Evolutionary conservation across 2,888 invertebrate species (phyloP).

Genomic region (Hoplodrina blanda): DNA sequence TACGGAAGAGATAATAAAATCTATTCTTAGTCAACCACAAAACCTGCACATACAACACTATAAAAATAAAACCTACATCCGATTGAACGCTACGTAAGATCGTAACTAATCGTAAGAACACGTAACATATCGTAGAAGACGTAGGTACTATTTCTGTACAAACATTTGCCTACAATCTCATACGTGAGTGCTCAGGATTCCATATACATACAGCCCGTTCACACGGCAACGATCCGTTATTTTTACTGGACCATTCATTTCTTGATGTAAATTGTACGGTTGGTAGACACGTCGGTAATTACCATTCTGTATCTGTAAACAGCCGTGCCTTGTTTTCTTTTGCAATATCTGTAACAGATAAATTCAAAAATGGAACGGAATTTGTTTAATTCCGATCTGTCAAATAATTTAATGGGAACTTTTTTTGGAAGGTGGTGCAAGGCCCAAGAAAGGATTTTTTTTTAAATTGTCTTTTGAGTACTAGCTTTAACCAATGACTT

Average conservation of each 20-base stretch:
- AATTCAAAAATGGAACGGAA: no score
- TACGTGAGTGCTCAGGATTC: conserved; percentile 15
- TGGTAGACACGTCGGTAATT: conserved; percentile 13
- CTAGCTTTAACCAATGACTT: no score
- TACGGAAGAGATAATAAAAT: conserved; percentile 29
- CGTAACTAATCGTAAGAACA: conserved; percentile 45
- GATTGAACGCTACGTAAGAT: conserved; percentile 32
- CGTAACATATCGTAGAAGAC: conserved; percentile 46
- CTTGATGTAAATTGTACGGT: conserved; percentile 30
- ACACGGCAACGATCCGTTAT: conserved; percentile 19
- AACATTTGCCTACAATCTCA: conserved; percentile 41
- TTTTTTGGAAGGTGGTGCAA: no score
- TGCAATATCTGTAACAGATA: background rate
- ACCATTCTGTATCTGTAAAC: conserved; percentile 16
- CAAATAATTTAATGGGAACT: no score
- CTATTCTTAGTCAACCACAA: conserved; percentile 26
- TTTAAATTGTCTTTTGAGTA: no score
- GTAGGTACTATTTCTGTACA: conserved; percentile 47
- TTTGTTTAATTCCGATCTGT: no score
- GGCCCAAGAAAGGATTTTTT: no score
- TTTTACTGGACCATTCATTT: conserved; percentile 38
- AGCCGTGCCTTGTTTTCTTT: background rate
- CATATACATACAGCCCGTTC: conserved; percentile 26
- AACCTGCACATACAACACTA: conserved; percentile 14
- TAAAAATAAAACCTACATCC: conserved; percentile 40